phyloP scores from a whole-genome alignment of 2,888 invertebrate species.

The Aphidius colemani region DNA sequence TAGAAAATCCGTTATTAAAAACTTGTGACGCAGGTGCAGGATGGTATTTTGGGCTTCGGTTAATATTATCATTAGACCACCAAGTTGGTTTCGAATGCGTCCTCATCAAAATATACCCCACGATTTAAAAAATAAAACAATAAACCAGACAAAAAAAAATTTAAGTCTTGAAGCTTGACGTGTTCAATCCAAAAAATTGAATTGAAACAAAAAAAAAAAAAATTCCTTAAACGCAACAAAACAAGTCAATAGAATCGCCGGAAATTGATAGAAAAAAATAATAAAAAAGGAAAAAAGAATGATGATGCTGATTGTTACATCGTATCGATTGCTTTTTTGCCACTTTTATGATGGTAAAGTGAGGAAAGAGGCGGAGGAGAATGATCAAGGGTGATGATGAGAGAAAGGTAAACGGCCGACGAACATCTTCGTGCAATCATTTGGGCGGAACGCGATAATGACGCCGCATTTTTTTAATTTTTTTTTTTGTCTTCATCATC shows the following conservation, averaged over 20 bases:
- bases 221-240: too few species aligned
- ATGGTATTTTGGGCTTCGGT: neutral
- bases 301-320: neutral
- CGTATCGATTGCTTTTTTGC: neutral
- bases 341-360: slow-evolving; percentile 3
- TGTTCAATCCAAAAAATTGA: neutral
- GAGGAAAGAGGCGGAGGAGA: neutral
- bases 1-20: slow-evolving; percentile 16
- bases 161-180: neutral
- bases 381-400: slow-evolving; percentile 11
- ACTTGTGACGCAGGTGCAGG: slow-evolving; percentile 11
- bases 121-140: neutral
- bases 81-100: neutral
- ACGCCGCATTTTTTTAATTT: slow-evolving; percentile 11
- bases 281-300: neutral
- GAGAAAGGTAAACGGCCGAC: slow-evolving; percentile 19
- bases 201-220: slow-evolving; percentile 12
- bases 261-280: neutral
- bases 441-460: slow-evolving; percentile 38
- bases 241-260: too few species aligned
- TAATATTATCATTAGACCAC: neutral
- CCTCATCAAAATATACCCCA: too few species aligned
- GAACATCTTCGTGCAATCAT: slow-evolving; percentile 33
- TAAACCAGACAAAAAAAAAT: neutral
- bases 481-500: neutral